Base-by-base conservation (phyloP, 2,113 vertebrate species). In the Acanthisitta chloris region DNA sequence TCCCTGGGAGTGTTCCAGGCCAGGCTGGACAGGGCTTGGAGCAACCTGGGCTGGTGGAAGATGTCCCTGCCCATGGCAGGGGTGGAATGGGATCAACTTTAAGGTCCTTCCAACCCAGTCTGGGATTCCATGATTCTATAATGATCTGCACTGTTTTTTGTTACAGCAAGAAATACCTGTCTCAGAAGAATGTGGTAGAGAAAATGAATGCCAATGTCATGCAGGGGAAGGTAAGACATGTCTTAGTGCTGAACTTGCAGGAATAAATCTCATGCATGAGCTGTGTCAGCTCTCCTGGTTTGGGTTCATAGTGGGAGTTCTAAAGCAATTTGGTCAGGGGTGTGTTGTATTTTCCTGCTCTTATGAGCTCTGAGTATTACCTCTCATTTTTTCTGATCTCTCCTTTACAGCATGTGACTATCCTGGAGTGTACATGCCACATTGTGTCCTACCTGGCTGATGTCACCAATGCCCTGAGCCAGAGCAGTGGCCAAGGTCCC, bases 131-230 rank as follows among this genome's bases (percentile, higher is more conserved):
- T 31, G 18, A 31, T 38, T 67, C n/a, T 31, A 5, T 40, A 69
- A 31, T 77, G 62, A 90, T 55, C 48, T 55, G 40, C 78, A 81
- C 62, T 81, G 34, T 29, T 62, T 52, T 86, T 71, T 92, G 73
- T 97, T 97, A 46, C 97, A 99, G 99, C 97, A 99, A 99, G 97
- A 99, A 99, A 83, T 99, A 99, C 97, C 97, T 99, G 87, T 99
- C 99, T 70, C 99, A 99, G 85, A 99, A 99, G 98, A 99, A 99
- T 9, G 99, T 99, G n/a, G 98, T 99, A 79, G 99, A 99, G 97
- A 99, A 99, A 98, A 99, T 99, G 97, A 99, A 99, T 69, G 98
- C 99, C 42, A 99, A 98, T 10, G 98, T 99, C 70, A 99, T 99
- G 93, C 99, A 99, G 72, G 99, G 99, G 64, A 99, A 99, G 98